Evolutionary conservation across 2,797 vertebrate species (phyloP).

Genomic region (Squalus acanthias): DNA sequence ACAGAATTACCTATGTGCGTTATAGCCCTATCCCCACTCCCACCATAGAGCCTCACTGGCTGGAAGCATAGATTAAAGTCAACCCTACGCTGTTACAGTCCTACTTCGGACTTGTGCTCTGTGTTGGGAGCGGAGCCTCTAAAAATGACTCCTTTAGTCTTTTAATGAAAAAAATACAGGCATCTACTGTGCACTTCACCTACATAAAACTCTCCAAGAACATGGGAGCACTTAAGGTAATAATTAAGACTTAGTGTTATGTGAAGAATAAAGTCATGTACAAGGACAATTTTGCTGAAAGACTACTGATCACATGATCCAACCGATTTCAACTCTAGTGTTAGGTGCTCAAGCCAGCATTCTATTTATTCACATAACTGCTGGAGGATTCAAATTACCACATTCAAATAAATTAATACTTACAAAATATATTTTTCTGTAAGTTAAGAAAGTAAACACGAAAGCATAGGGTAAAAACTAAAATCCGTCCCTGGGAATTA

Average conservation of each 20-base stretch:
- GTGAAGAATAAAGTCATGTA: not conserved
- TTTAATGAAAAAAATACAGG: conserved; percentile 10
- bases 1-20: not conserved
- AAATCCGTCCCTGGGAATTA: conserved; percentile 28
- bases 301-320: conserved; percentile 4
- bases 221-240: not conserved
- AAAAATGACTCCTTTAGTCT: not conserved
- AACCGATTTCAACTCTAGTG: conserved; percentile 8
- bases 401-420: conserved; percentile 43
- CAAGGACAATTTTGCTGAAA: conserved; percentile 9
- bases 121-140: not conserved
- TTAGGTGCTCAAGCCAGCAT: conserved; percentile 13
- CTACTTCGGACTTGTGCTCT: not conserved
- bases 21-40: not conserved
- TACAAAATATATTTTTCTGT: conserved; percentile 42
- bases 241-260: not conserved
- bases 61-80: not conserved
- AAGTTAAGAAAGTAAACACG: conserved; percentile 27
- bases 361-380: conserved; percentile 19
- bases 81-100: not conserved
- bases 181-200: conserved; percentile 16
- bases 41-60: not conserved
- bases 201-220: conserved; percentile 10
- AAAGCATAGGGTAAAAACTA: conserved; percentile 1
- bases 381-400: conserved; percentile 37